phyloP scores from a whole-genome alignment of 2,797 vertebrate genomes.

The Diglossa cyanea region DNA sequence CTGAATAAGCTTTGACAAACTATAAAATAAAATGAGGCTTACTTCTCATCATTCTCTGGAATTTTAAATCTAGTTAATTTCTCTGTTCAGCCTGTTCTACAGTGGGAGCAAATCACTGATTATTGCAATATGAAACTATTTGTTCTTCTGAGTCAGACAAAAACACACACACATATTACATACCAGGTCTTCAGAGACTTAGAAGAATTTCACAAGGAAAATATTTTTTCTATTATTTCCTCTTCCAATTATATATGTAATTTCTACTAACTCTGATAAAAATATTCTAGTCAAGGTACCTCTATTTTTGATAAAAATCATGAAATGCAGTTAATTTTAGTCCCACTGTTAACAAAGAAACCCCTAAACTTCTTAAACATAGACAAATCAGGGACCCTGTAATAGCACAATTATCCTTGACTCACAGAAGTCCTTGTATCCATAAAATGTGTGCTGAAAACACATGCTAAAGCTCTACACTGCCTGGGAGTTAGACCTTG shows the following conservation, averaged over 20 bases:
- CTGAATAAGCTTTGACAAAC: background rate
- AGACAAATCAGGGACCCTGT: background rate
- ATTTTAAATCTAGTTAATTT: background rate
- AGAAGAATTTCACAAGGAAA: background rate
- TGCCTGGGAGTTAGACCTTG: background rate
- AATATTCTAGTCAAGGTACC: background rate
- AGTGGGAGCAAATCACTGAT: background rate
- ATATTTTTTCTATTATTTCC: background rate
- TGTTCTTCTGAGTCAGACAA: background rate
- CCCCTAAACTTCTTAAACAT: accelerated
- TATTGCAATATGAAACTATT: background rate
- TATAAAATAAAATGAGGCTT: background rate
- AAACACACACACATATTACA: background rate
- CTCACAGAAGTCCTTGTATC: background rate
- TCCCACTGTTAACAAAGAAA: background rate
- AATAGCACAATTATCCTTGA: background rate
- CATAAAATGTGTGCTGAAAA: background rate
- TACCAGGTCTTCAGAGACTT: background rate
- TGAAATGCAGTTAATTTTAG: background rate
- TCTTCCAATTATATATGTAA: background rate
- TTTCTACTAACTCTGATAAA: background rate
- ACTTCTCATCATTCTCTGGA: background rate
- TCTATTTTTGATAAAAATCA: background rate
- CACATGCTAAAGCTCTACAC: background rate
- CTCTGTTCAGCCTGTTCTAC: background rate